phyloP scores from a whole-genome alignment of 2,797 vertebrate species.

The Pogoniulus pusillus region DNA sequence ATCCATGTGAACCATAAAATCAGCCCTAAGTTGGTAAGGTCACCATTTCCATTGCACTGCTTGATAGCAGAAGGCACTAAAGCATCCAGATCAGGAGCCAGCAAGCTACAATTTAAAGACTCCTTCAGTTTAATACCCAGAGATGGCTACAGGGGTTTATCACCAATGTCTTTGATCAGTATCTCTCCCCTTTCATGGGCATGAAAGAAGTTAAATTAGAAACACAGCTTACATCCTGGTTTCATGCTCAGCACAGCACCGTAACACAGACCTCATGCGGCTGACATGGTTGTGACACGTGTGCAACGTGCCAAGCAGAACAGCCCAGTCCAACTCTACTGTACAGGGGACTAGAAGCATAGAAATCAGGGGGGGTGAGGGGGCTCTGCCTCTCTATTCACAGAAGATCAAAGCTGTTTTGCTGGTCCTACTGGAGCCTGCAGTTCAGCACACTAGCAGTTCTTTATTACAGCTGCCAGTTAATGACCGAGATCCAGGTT shows the following conservation, averaged over 20 bases:
- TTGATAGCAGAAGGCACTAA: neutral
- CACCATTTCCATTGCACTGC: neutral
- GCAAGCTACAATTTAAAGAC: neutral
- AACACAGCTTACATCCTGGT: neutral
- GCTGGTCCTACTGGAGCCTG: neutral
- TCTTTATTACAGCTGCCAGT: neutral
- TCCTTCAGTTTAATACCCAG: neutral
- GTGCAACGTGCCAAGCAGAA: accelerated
- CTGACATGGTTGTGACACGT: neutral
- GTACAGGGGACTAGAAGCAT: neutral
- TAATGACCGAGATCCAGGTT: neutral
- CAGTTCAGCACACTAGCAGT: neutral
- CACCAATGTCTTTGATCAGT: neutral
- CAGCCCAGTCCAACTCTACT: neutral
- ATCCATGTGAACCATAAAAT: neutral
- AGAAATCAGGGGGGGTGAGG: neutral
- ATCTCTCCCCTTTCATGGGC: neutral
- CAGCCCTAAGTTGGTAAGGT: neutral
- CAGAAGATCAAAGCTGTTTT: neutral
- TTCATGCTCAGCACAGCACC: neutral
- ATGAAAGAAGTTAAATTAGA: neutral
- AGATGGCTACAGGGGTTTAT: neutral
- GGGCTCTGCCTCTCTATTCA: neutral
- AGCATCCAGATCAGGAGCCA: neutral
- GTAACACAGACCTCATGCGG: accelerated